Conservation (phyloP, 2,797 vertebrate genomes). For the Okamejei kenojei region DNA sequence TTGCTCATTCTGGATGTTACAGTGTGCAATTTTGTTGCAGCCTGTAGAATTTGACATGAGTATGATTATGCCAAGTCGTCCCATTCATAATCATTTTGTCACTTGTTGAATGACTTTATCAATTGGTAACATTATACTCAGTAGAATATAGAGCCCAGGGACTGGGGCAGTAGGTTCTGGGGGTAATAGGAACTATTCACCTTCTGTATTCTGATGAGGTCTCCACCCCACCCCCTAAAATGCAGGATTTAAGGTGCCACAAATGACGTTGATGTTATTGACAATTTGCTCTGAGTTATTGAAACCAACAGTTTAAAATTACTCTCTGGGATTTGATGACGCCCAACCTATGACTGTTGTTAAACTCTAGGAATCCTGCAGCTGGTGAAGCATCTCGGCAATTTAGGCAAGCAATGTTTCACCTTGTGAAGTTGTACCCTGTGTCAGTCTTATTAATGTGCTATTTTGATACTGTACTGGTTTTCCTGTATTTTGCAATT, state of each 20-base stretch:
- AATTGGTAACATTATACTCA: background rate
- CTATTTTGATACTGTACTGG: conserved; percentile 39
- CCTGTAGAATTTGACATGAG: background rate
- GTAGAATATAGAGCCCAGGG: background rate
- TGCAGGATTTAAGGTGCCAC: conserved; percentile 19
- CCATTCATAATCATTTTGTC: background rate
- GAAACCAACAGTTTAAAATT: background rate
- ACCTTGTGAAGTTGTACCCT: conserved; percentile 18
- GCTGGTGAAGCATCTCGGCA: conserved; percentile 11
- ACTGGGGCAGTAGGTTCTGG: background rate
- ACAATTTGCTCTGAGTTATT: background rate
- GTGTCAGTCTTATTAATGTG: conserved; percentile 33
- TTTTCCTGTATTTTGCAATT: conserved; percentile 36
- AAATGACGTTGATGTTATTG: background rate
- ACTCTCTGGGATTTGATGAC: background rate
- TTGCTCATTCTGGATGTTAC: background rate
- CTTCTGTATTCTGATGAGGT: background rate
- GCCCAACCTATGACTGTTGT: background rate
- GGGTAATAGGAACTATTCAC: background rate
- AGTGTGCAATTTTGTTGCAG: background rate
- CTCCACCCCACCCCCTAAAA: background rate
- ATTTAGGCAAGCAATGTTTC: background rate
- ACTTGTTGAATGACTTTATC: background rate
- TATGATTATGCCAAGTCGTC: background rate
- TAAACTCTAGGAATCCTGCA: conserved; percentile 5